Evolutionary conservation across 2,113 vertebrate genomes (phyloP), one percentile per base, ranked within the genome.

Genomic region (Indri indri): DNA sequence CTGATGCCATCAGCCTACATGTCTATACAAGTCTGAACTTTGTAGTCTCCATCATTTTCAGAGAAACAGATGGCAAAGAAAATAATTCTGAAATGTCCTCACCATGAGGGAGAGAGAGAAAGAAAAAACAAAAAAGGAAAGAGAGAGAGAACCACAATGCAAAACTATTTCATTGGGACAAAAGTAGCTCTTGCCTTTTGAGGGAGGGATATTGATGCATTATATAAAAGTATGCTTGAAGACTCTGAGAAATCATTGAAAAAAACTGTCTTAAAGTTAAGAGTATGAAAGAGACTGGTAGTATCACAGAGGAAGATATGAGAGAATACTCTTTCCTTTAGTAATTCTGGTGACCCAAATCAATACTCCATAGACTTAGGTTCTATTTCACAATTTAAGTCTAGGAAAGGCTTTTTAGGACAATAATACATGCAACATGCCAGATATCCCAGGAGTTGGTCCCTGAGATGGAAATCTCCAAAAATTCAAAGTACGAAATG

Each of bases 61-160:
- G 92, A 98, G 92, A 47, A 98, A 95, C 98, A 98, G 94, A 97
- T 93, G 97, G 98, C 54, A 68, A 85, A 98, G 74, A 97, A 87
- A 97, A 97, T 95, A 98, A 97, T 95, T 96, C 76, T 96, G 89
- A 93, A 97, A 92, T 95, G 85, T 30, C 91, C 85, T 92, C 66
- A 77, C 83, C 65, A 92, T 71, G 91, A 81, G 30, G 57, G 27
- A 57, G 34, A 54, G 42, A 25, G 52, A 73, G 50, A 11, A 8
- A 65, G 23, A 54, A 2, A 74, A 32, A 8, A 27, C 52, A 37
- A 18, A 61, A 37, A 40, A 85, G 16, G 23, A 61, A 12, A 34
- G 37, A 76, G 23, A 5, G 23, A 90, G 54, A 45, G 66, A 71
- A 66, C 2, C n/a, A 34, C 23, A 63, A 63, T 76, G 17, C 2